Base-by-base conservation (phyloP, 2,113 vertebrate species). In the Antechinus stuartii region DNA sequence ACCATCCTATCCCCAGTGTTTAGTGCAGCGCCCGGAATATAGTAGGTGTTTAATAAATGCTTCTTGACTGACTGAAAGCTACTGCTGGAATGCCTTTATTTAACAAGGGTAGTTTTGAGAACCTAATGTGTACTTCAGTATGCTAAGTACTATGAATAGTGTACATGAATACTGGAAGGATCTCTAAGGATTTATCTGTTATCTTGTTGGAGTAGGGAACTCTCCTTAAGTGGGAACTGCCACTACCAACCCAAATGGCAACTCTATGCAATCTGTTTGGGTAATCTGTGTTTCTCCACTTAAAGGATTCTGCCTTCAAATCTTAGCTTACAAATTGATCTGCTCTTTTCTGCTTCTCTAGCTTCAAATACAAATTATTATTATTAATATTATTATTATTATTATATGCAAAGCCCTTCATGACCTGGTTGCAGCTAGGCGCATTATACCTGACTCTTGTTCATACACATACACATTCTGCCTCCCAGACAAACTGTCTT, bases 351-450 rank as follows among this genome's bases (percentile, higher is more conserved):
- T 61, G 89, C 10, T 3, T 49, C 46, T 46, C 46, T 95, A 47
- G 22, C 42, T 19, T 92, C 22, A 30, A 92, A 11, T 8, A 47
- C 16, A 2, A 27, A 52, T 0, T 2, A 6, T 10, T 35, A 1
- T 52, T 46, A 50, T 93, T 47, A 52, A 0, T 2, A 3, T 8
- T 35, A 1, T 0, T 2, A 3, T 8, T 35, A 1, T 52, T 46
- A 50, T 93, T 84, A 53, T 47, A 47, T 49, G n/a, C 14, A 22
- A 90, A 50, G 25, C 42, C 25, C 26, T 46, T 54, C 35, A 30
- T 0, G 2, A 11, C 14, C 84, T 90, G 7, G n/a, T 52, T 52
- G 50, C 50, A 52, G 50, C 50, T 52, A 49, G 49, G 49, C 49
- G 8, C 49, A 49, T 49, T 49, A 49, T 49, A 49, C 49, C 47